phyloP scores from a whole-genome alignment of 2,113 vertebrate genomes.

The Dolichallabes microphthalmus region DNA sequence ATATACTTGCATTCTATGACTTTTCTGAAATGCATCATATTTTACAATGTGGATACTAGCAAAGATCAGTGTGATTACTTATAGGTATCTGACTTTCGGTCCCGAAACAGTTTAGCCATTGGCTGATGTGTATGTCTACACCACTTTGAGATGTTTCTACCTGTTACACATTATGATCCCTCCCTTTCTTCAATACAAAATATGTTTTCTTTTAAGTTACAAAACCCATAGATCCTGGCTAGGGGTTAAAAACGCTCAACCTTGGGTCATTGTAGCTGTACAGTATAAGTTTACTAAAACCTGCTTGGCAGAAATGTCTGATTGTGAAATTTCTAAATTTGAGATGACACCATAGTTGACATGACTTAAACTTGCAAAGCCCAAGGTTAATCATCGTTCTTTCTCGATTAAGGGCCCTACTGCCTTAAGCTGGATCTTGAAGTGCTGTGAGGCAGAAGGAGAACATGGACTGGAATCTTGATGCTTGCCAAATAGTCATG shows the following conservation, averaged over 20 bases:
- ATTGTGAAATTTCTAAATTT: neutral
- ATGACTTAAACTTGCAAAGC: neutral
- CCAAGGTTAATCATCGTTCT: constrained; percentile 9
- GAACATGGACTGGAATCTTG: constrained; percentile 36
- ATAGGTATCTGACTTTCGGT: neutral
- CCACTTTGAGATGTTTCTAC: constrained; percentile 1
- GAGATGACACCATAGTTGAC: neutral
- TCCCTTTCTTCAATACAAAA: neutral
- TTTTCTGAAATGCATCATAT: neutral
- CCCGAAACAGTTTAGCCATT: neutral
- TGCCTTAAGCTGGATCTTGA: constrained; percentile 11
- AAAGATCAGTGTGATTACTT: neutral
- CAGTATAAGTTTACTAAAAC: constrained; percentile 4
- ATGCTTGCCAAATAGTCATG: constrained; percentile 25
- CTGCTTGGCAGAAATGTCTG: neutral
- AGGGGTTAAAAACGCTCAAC: neutral
- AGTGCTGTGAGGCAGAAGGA: constrained; percentile 26
- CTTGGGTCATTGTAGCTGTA: neutral
- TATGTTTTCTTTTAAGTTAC: constrained; percentile 16
- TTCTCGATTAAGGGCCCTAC: constrained; percentile 11
- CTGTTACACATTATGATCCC: constrained; percentile 7
- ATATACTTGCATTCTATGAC: neutral
- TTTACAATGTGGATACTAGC: neutral
- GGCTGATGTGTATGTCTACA: neutral
- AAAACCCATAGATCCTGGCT: neutral